These are phyloP conservation scores for Drosophila emarginata DNA, from an alignment of 2,888 invertebrate genomes.

Conservation along the genomic window DNA sequence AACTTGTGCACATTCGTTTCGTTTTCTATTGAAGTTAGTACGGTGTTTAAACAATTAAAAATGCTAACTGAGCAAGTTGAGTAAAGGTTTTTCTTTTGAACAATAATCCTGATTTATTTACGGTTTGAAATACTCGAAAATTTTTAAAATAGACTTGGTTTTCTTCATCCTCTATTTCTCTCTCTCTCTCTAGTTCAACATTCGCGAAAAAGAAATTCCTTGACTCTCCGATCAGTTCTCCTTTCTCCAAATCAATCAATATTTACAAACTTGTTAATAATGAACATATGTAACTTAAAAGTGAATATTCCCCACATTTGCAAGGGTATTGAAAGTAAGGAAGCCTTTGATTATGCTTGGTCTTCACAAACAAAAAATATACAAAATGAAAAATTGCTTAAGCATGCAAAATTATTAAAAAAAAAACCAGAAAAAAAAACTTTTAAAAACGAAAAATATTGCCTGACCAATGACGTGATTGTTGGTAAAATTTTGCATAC, in stretches of 20 bases:
- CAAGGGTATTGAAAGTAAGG: conserved; percentile 11
- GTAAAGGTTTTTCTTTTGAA: not conserved
- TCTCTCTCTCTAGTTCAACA: not conserved
- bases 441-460: not conserved
- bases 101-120: conserved; percentile 14
- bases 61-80: conserved; percentile 2
- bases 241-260: not conserved
- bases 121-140: conserved; percentile 3
- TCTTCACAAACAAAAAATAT: conserved; percentile 23
- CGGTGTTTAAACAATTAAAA: conserved; percentile 14
- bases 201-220: not conserved
- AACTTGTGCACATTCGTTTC: not conserved
- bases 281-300: not conserved
- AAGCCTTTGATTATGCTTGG: conserved; percentile 21
- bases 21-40: not conserved
- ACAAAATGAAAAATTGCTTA: conserved; percentile 56
- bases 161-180: too few relatives aligned
- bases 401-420: conserved; percentile 68
- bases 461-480: conserved; percentile 30
- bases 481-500: conserved; percentile 23
- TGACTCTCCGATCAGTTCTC: not conserved
- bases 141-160: not conserved
- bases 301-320: not conserved
- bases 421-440: conserved; percentile 18
- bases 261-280: not conserved